Evolutionary conservation across 2,888 invertebrate genomes (phyloP).

Genomic region (Diarsia mendica): DNA sequence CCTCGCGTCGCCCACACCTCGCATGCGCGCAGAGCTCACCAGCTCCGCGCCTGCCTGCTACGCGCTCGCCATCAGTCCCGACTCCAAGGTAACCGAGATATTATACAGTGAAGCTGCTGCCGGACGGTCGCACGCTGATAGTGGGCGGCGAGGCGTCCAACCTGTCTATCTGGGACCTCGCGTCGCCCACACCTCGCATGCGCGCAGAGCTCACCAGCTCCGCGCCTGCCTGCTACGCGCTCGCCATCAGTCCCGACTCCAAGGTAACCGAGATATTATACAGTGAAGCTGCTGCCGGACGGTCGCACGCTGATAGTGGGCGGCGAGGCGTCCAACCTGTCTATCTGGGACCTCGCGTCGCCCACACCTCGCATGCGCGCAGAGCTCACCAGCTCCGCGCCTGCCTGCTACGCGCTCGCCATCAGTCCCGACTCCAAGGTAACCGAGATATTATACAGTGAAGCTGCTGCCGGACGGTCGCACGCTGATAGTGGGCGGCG

Average conservation of each 20-base stretch:
- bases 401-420: slow-evolving; percentile 99
- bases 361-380: slow-evolving; percentile 98
- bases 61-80: slow-evolving; percentile 98
- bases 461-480: slow-evolving; percentile 98
- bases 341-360: slow-evolving; percentile 97
- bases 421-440: slow-evolving; percentile 99
- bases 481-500: slow-evolving; percentile 98
- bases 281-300: slow-evolving; percentile 98
- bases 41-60: slow-evolving; percentile 99
- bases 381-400: slow-evolving; percentile 96
- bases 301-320: slow-evolving; percentile 98
- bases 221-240: slow-evolving; percentile 99
- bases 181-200: slow-evolving; percentile 95
- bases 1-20: slow-evolving; percentile 94
- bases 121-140: slow-evolving; percentile 97
- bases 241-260: slow-evolving; percentile 98
- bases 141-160: slow-evolving; percentile 99
- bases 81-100: slow-evolving; percentile 94
- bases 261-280: slow-evolving; percentile 91
- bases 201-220: slow-evolving; percentile 97
- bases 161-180: slow-evolving; percentile 98
- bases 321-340: slow-evolving; percentile 98
- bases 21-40: slow-evolving; percentile 97
- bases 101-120: slow-evolving; percentile 96
- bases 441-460: slow-evolving; percentile 90